Base-by-base conservation (phyloP, 2,113 vertebrate genomes). In the Coregonus clupeaformis region DNA sequence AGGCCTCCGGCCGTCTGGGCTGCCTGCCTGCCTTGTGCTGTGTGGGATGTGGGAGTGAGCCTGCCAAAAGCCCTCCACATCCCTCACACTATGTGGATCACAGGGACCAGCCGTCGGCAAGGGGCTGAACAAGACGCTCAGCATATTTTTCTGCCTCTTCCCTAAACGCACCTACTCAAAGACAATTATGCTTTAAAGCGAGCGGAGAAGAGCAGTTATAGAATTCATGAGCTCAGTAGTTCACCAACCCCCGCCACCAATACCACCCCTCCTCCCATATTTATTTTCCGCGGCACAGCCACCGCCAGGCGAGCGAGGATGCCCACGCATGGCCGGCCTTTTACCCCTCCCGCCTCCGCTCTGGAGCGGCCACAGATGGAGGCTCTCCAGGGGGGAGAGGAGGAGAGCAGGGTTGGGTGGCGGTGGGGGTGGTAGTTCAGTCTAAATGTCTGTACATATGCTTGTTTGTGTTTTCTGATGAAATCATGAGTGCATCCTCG, bases 321-420 rank as follows among this genome's bases (percentile, higher is more conserved):
- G 36, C 59, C 59, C 18, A 76, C 68, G 18, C 69, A 29, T 64
- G 67, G 49, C 36, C 74, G 49, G 71, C 62, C 63, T 20, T 68
- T 20, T 73, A 36, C 24, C 42, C 63, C 42, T 12, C 59, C 71
- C 57, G 16, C 68, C 63, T 63, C 42, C 55, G 25, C 73, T 64
- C n/a, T 36, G n/a, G 59, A 52, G 24, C 52, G 16, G 36, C 71
- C 32, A 42, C 36, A 74, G 72, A 74, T 74, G 72, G 72, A 74
- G 75, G 22, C 49, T 75, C 62, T 3, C 16, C 32, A 18, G 14
- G n/a, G 66, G n/a, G 30, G 29, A 20, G 27, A 52, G 25, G 7
- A 36, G 36, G 36, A 20, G 64, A 42, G 36, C 9, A 42, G 36
- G 27, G 36, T 4, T 9, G 64, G 3, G 12, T 29, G 64, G 11